Evolutionary conservation across 2,888 invertebrate species (phyloP), one percentile per base, ranked within the genome.

Genomic region (Drosophila anceps): DNA sequence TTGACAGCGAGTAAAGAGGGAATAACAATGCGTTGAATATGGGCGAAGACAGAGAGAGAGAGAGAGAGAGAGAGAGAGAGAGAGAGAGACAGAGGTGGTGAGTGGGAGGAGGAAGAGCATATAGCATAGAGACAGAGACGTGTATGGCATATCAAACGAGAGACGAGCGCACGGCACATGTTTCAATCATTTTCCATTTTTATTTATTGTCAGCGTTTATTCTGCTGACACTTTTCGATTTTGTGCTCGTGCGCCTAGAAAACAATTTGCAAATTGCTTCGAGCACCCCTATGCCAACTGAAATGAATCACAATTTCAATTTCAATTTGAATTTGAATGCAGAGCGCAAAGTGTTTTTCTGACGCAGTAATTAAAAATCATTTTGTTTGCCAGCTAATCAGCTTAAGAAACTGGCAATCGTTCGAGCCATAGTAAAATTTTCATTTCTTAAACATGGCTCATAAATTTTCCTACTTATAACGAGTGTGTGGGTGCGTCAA

Each of bases 121-220:
- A 39, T 53, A 53, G 55, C 46, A 44, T 35, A 44, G 24, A 58
- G 53, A 12, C 50, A 69, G 31, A 67, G 48, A 86, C 85, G 90
- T 86, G 85, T 81, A 58, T 62, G 73, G 90, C 85, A 90, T 86
- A 76, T 84, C 76, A 90, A 86, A 71, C 70, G 69, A 66, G 48
- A 69, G 69, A 66, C 41, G 65, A 76, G 33, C 29, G 48, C 65
- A 71, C 75, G 75, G 89, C 84, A 89, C 84, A 89, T 89, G 88
- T 89, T 89, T 87, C 90, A 85, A 85, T 89, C 84, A 85, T 85
- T 87, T 84, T 87, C 90, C 88, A 84, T 89, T 89, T 77, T 77
- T 79, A 81, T 79, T 79, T 79, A 77, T 81, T 79, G 81, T 79
- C 81, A 81, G 78, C 82, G 72, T 64, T 71, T 73, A 69, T 69